phyloP scores from a whole-genome alignment of 2,888 invertebrate species.

The Calephelis perditalis region DNA sequence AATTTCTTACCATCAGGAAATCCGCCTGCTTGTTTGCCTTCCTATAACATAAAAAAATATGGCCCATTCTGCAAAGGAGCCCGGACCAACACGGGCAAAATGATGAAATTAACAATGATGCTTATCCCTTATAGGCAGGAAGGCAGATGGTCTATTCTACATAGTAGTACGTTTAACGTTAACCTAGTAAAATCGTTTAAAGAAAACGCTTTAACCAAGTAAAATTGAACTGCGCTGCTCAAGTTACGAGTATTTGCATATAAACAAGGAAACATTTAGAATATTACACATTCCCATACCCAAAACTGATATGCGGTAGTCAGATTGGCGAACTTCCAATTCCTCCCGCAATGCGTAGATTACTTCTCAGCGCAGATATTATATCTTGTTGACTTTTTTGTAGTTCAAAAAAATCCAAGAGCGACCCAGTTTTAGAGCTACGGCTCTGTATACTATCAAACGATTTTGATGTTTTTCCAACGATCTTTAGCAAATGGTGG shows the following conservation, averaged over 20 bases:
- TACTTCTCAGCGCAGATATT: conserved; percentile 1
- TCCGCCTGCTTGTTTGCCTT: too few relatives aligned
- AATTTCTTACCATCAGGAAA: too few relatives aligned
- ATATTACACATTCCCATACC: conserved; percentile 3
- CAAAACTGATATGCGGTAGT: conserved; percentile 1
- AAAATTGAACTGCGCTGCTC: too few relatives aligned
- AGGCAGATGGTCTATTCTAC: too few relatives aligned
- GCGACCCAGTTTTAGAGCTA: neutral
- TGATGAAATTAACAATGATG: too few relatives aligned
- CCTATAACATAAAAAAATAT: too few relatives aligned
- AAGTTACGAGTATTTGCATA: neutral
- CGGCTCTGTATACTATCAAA: neutral
- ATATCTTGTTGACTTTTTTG: conserved; percentile 10
- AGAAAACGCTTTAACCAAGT: neutral
- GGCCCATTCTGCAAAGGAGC: too few relatives aligned
- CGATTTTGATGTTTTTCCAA: too few relatives aligned
- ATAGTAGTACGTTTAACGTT: too few relatives aligned
- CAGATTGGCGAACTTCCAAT: conserved; percentile 13
- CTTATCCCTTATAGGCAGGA: too few relatives aligned
- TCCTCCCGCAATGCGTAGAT: conserved; percentile 13
- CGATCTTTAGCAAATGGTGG: too few relatives aligned
- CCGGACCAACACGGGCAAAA: too few relatives aligned
- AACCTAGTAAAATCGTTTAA: neutral
- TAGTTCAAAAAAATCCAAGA: neutral
- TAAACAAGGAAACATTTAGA: conserved; percentile 1